Conservation (phyloP, 2,888 invertebrate genomes). For the Crioceris asparagi region DNA sequence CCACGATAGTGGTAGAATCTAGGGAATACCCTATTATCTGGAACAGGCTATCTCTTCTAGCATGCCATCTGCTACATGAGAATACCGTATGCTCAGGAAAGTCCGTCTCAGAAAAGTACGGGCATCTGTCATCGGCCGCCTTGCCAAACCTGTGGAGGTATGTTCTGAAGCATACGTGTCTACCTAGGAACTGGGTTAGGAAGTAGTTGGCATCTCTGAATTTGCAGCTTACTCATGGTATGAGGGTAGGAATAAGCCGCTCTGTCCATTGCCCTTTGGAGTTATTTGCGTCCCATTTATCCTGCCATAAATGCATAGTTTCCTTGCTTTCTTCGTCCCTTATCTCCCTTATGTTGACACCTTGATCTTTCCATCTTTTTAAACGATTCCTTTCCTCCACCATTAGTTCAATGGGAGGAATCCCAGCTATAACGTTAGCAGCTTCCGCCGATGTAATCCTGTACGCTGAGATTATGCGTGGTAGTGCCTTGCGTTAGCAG, state of each 20-base stretch:
- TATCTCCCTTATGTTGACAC: too few relatives aligned
- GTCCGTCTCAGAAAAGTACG: background rate
- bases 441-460: too few relatives aligned
- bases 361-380: too few relatives aligned
- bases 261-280: constrained; percentile 5
- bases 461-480: too few relatives aligned
- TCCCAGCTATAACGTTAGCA: too few relatives aligned
- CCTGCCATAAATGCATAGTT: background rate
- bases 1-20: too few relatives aligned
- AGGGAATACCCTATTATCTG: background rate
- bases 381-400: too few relatives aligned
- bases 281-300: background rate
- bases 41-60: background rate
- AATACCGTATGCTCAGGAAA: constrained; percentile 1
- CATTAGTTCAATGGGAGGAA: too few relatives aligned
- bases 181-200: constrained; percentile 1
- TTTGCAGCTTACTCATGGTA: background rate
- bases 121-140: background rate
- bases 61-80: constrained; percentile 2
- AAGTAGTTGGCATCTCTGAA: background rate
- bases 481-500: too few relatives aligned
- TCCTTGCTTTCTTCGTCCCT: background rate
- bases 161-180: constrained; percentile 2
- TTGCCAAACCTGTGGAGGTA: background rate
- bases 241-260: constrained; percentile 2